Evolutionary conservation across 1,140 invertebrate species (phyloP).

Genomic region (Drosophila equinoxialis): DNA sequence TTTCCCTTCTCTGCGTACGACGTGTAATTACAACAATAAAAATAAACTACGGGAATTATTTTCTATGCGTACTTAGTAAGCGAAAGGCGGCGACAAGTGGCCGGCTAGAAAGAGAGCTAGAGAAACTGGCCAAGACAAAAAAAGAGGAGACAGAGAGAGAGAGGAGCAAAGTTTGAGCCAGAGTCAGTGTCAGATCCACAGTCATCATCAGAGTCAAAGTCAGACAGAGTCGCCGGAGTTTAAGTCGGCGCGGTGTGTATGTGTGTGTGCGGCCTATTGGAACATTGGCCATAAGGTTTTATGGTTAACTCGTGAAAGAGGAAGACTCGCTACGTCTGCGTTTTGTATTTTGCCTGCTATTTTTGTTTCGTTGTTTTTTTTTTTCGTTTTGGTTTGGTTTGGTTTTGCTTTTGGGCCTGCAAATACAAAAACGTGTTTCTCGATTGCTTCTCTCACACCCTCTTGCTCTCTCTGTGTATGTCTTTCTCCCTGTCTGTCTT

Average conservation of each 20-base stretch:
- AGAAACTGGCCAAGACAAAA: neutral
- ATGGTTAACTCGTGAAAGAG: conserved; percentile 50
- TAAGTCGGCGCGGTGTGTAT: neutral
- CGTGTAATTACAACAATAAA: conserved; percentile 81
- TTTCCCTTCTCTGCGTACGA: conserved; percentile 26
- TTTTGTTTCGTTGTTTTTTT: conserved; percentile 26
- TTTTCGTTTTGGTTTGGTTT: conserved; percentile 17
- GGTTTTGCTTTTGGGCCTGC: conserved; percentile 42
- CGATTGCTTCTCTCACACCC: neutral
- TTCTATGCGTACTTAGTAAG: conserved; percentile 68
- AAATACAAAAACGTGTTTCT: conserved; percentile 78
- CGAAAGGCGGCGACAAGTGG: conserved; percentile 61
- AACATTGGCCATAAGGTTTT: conserved; percentile 76
- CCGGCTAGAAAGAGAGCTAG: conserved; percentile 20
- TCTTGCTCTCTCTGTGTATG: neutral
- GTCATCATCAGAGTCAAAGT: neutral
- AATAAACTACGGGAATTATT: conserved; percentile 79
- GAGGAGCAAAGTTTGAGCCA: conserved; percentile 9
- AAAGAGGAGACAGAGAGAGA: neutral
- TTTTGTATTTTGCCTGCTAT: conserved; percentile 45
- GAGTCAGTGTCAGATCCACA: conserved; percentile 12
- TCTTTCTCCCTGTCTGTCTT: conserved; percentile 38
- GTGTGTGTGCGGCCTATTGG: conserved; percentile 71
- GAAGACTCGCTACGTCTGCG: conserved; percentile 44
- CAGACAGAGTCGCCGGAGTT: neutral